Evolutionary conservation across 1,140 invertebrate species (phyloP).

Genomic region (Vanessa atalanta): DNA sequence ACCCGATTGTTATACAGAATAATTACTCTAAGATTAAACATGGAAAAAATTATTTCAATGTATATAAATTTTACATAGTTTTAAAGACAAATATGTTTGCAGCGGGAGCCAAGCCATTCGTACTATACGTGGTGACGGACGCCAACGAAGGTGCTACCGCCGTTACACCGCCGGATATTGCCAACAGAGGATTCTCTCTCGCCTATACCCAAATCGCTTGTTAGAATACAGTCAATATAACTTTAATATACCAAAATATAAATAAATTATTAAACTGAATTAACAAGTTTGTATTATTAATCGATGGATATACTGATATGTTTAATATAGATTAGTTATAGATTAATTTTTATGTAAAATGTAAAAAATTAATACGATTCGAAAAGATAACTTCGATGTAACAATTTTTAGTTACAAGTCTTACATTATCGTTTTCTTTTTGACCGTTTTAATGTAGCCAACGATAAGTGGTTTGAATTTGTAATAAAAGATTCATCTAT

Average conservation of each 20-base stretch:
- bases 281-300: no score
- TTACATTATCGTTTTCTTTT: slow-evolving; percentile 12
- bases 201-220: slow-evolving; percentile 86
- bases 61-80: no score
- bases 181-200: slow-evolving; percentile 87
- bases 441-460: neutral
- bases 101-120: slow-evolving; percentile 84
- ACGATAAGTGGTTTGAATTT: neutral
- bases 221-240: slow-evolving; percentile 35
- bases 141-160: slow-evolving; percentile 78
- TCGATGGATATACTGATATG: neutral
- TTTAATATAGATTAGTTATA: neutral
- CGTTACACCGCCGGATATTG: slow-evolving; percentile 80
- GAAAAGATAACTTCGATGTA: slow-evolving; percentile 11
- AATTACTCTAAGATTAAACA: no score
- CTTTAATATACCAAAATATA: neutral
- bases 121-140: slow-evolving; percentile 87
- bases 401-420: neutral
- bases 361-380: neutral
- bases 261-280: no score
- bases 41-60: no score
- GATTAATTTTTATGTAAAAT: neutral
- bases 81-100: slow-evolving; percentile 26
- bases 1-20: no score
- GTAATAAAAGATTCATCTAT: neutral